phyloP scores from a whole-genome alignment of 2,113 vertebrate species.

The Hucho hucho region DNA sequence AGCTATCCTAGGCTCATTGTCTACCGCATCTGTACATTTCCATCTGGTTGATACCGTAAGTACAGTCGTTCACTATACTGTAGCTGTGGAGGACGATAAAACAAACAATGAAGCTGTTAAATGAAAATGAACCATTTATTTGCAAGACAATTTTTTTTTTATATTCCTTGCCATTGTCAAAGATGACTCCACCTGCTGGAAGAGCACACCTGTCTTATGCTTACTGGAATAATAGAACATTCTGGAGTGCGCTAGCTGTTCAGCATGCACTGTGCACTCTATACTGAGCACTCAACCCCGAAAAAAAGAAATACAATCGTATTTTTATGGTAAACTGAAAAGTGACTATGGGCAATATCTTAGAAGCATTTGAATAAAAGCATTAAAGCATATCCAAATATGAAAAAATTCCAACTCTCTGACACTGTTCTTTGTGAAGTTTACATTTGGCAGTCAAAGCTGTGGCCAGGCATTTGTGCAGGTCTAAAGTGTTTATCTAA shows the following conservation, averaged over 20 bases:
- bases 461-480: conserved; percentile 57
- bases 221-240: conserved; percentile 18
- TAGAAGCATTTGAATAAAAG: conserved; percentile 77
- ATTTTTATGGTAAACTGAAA: conserved; percentile 69
- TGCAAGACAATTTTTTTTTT: conserved; percentile 62
- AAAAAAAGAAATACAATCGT: conserved; percentile 45
- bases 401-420: conserved; percentile 41
- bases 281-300: conserved; percentile 49
- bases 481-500: conserved; percentile 59
- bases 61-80: conserved; percentile 23
- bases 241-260: conserved; percentile 14
- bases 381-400: conserved; percentile 74
- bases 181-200: not conserved
- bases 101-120: conserved; percentile 50
- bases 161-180: conserved; percentile 14
- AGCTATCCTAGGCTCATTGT: conserved; percentile 14
- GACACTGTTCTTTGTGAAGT: conserved; percentile 51
- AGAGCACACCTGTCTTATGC: conserved; percentile 19
- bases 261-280: conserved; percentile 49
- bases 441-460: conserved; percentile 86
- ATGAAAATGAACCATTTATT: conserved; percentile 48
- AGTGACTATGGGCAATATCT: conserved; percentile 56
- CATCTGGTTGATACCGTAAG: conserved; percentile 37
- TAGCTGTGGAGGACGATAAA: conserved; percentile 47
- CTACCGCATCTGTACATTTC: conserved; percentile 29